Conservation (phyloP, 2,888 invertebrate species). For the Temnothorax unifasciatus region DNA sequence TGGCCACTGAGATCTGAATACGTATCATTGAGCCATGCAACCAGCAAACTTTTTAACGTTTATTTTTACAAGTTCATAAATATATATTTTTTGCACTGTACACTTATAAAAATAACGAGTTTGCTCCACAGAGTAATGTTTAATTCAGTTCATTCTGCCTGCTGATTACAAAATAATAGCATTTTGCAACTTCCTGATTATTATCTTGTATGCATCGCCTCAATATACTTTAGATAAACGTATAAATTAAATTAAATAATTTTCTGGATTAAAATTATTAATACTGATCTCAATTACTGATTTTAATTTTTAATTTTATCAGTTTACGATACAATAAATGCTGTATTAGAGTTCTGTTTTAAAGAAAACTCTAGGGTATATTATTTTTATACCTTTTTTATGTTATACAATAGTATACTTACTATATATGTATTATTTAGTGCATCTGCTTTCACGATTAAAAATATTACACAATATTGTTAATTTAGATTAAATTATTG, state of each 20-base stretch:
- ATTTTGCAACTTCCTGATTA: not conserved
- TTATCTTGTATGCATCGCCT: not conserved
- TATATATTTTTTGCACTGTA: not conserved
- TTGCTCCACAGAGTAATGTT: not conserved
- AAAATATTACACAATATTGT: not conserved
- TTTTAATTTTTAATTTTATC: not conserved
- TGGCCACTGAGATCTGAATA: not conserved
- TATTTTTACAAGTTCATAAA: not conserved
- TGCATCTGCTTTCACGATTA: not conserved
- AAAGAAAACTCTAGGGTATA: not conserved
- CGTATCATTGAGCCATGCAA: not conserved
- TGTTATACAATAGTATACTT: not conserved
- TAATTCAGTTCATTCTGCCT: not conserved
- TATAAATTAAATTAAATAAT: slow-evolving; percentile 3
- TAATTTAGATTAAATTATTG: not conserved
- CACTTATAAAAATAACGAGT: not conserved
- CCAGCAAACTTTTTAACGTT: not conserved
- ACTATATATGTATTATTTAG: not conserved
- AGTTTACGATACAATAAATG: not conserved
- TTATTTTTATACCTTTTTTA: not conserved
- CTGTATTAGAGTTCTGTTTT: not conserved
- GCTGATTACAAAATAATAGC: not conserved
- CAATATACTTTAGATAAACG: not conserved
- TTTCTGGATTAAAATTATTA: not conserved
- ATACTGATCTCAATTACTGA: not conserved